phyloP scores from a whole-genome alignment of 2,797 vertebrate genomes.

The Peromyscus melanophrys region DNA sequence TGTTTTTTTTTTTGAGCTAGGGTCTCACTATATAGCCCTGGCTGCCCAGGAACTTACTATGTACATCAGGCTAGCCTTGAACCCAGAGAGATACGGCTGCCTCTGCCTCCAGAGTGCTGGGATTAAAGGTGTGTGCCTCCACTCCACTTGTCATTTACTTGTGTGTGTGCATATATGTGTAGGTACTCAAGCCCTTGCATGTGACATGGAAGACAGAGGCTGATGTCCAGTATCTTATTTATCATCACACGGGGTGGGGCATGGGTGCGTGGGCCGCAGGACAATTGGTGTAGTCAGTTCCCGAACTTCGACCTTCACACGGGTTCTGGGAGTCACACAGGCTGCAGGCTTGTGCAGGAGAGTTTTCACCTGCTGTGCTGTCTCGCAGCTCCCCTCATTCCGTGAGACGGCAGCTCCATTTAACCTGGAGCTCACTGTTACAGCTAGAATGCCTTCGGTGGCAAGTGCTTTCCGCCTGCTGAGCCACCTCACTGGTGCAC shows the following conservation, averaged over 20 bases:
- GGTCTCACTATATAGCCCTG: neutral
- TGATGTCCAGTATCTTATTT: neutral
- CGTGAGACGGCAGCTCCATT: neutral
- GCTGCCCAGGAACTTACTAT: neutral
- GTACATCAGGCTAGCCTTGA: neutral
- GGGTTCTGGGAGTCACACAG: neutral
- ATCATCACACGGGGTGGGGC: no score
- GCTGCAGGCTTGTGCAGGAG: neutral
- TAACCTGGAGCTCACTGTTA: neutral
- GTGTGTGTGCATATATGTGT: neutral
- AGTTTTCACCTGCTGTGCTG: neutral
- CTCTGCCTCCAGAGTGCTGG: neutral
- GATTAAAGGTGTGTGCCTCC: neutral
- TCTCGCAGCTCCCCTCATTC: neutral
- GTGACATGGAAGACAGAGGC: neutral
- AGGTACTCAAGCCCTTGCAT: no score
- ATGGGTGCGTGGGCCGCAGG: neutral
- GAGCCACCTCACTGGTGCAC: neutral
- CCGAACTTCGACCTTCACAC: neutral
- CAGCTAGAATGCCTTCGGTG: neutral
- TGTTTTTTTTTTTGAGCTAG: neutral
- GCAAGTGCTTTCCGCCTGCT: neutral
- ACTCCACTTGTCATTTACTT: neutral
- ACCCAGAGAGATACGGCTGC: neutral
- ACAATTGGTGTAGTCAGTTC: neutral